Conservation (phyloP, 2,113 vertebrate genomes). For the Antigone vipio region DNA sequence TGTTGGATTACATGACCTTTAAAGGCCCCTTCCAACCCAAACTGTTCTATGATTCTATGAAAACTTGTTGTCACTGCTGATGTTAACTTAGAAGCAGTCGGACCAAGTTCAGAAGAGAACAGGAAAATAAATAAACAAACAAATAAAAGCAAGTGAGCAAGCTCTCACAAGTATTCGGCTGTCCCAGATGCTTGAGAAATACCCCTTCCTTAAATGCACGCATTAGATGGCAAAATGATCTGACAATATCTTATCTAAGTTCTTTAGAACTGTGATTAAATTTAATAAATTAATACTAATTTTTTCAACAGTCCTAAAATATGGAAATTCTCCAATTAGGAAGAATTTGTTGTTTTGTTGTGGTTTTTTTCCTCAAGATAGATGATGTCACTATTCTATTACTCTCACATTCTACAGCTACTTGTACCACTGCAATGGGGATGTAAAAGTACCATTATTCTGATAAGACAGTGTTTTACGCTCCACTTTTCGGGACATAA, state of each 20-base stretch:
- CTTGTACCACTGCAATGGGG: background rate
- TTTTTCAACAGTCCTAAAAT: background rate
- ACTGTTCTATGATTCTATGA: background rate
- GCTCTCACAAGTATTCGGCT: background rate
- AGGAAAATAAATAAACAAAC: background rate
- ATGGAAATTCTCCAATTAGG: background rate
- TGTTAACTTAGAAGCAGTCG: background rate
- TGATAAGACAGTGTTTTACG: background rate
- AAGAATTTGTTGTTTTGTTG: background rate
- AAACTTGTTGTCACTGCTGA: background rate
- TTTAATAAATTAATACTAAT: background rate
- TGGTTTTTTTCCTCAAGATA: background rate
- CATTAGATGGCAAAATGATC: background rate
- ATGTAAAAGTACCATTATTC: background rate
- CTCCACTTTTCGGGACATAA: background rate
- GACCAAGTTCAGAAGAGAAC: background rate
- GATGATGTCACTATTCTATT: background rate
- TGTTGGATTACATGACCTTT: background rate
- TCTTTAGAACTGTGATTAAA: background rate
- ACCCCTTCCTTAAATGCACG: background rate
- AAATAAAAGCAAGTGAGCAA: background rate
- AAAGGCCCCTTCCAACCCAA: background rate
- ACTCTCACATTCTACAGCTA: background rate
- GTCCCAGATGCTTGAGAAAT: background rate
- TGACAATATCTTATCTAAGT: background rate